Percentiles rank a stretch among this genome's conserved stretches.
phyloP scores from a whole-genome alignment of 2,113 vertebrate species.

The Enhydra lutris region DNA sequence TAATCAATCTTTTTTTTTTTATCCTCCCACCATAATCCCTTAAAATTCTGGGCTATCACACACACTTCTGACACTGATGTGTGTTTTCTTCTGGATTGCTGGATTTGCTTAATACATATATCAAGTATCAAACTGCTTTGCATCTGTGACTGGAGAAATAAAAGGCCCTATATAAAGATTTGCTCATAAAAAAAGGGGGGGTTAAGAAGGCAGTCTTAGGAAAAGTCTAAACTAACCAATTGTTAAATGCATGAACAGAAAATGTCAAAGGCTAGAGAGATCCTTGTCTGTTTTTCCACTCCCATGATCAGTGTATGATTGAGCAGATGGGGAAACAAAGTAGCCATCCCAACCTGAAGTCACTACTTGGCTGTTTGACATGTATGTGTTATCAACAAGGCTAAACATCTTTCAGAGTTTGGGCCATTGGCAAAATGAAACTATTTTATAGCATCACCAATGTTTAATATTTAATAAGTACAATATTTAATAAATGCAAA shows the following conservation, averaged over 20 bases:
- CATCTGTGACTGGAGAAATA: conserved; percentile 4
- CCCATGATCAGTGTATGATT: not conserved
- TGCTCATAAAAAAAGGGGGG: conserved; percentile 16
- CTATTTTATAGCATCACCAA: not conserved
- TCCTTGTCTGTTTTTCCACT: not conserved
- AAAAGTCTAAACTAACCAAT: conserved; percentile 16
- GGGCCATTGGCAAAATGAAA: conserved; percentile 17
- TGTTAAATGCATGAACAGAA: conserved; percentile 33
- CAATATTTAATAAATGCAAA: conserved; percentile 18
- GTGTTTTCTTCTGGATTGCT: conserved; percentile 56
- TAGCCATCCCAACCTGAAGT: not conserved
- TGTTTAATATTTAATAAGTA: not conserved
- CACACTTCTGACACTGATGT: not conserved
- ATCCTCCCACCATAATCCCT: not conserved
- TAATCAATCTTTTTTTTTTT: conserved; percentile 19
- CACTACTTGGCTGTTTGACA: not conserved
- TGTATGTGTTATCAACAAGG: not conserved
- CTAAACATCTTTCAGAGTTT: conserved; percentile 9
- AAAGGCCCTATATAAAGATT: conserved; percentile 34
- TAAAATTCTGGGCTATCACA: conserved; percentile 44
- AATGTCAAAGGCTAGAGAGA: not conserved
- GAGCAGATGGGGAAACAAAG: not conserved
- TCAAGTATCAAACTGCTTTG: conserved; percentile 40
- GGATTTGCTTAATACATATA: conserved; percentile 50
- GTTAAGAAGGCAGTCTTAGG: conserved; percentile 6